Conservation (phyloP, 2,888 invertebrate genomes). For the Ametastegia equiseti region DNA sequence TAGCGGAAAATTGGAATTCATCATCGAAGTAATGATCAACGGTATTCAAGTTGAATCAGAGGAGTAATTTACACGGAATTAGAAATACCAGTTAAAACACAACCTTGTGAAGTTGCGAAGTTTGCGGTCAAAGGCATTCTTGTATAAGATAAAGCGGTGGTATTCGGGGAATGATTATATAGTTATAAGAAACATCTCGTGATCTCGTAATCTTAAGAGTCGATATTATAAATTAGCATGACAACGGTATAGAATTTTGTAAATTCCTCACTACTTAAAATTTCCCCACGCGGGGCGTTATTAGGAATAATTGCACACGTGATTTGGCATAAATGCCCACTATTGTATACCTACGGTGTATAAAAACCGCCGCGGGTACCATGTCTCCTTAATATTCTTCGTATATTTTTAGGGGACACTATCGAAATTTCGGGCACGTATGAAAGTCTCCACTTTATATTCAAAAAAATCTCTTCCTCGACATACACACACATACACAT, state of each 20-base stretch:
- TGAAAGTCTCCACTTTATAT: constrained; percentile 12
- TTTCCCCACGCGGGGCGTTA: background rate
- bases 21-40: background rate
- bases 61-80: background rate
- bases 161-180: constrained; percentile 5
- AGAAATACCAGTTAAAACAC: background rate
- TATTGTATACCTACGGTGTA: background rate
- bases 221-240: constrained; percentile 6
- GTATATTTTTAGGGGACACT: constrained; percentile 6
- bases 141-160: background rate
- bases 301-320: background rate
- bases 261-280: background rate
- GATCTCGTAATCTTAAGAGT: constrained; percentile 1
- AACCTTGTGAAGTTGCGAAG: background rate
- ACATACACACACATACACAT: background rate
- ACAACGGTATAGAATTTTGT: constrained; percentile 4
- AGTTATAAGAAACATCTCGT: constrained; percentile 6
- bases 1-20: background rate
- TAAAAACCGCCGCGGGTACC: background rate
- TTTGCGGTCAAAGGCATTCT: constrained; percentile 21
- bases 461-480: constrained; percentile 4
- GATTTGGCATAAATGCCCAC: background rate
- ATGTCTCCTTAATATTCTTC: constrained; percentile 5
- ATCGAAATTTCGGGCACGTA: constrained; percentile 15
- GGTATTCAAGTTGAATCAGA: background rate